Conservation (phyloP, 2,113 vertebrate genomes). For the Melanerpes aurifrons region DNA sequence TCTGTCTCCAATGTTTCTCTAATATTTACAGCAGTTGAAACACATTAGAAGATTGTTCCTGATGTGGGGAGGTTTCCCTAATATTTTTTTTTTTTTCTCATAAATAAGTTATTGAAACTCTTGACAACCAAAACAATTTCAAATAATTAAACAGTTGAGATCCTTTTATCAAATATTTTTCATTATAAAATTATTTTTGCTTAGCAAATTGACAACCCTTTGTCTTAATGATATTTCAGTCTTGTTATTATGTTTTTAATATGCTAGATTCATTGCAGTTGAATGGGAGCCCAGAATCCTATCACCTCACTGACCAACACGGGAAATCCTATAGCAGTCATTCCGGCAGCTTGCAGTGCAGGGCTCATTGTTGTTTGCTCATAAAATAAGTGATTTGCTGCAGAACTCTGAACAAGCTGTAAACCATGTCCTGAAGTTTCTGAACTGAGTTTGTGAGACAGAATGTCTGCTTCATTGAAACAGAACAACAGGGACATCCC, state of each 20-base stretch:
- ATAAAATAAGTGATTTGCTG: neutral
- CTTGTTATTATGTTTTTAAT: neutral
- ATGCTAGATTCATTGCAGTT: neutral
- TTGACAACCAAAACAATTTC: neutral
- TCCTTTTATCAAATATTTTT: neutral
- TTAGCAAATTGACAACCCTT: neutral
- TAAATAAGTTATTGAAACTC: neutral
- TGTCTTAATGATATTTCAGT: neutral
- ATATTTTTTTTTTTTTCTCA: neutral
- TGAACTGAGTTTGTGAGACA: neutral
- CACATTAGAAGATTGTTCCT: neutral
- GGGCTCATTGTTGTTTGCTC: neutral
- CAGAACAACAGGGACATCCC: slow-evolving; percentile 58
- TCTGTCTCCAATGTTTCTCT: neutral
- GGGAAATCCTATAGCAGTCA: neutral
- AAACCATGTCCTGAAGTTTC: rapidly evolving
- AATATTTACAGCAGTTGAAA: neutral
- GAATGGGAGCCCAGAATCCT: neutral
- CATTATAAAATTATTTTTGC: neutral
- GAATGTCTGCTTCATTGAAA: neutral
- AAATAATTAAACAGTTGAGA: neutral
- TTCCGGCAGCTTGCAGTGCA: neutral
- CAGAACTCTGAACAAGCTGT: neutral
- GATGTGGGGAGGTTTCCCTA: neutral
- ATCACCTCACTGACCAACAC: neutral